Percentiles rank a stretch among this genome's conserved stretches.
phyloP scores from a whole-genome alignment of 2,113 vertebrate species.

The Poeciliopsis prolifica region DNA sequence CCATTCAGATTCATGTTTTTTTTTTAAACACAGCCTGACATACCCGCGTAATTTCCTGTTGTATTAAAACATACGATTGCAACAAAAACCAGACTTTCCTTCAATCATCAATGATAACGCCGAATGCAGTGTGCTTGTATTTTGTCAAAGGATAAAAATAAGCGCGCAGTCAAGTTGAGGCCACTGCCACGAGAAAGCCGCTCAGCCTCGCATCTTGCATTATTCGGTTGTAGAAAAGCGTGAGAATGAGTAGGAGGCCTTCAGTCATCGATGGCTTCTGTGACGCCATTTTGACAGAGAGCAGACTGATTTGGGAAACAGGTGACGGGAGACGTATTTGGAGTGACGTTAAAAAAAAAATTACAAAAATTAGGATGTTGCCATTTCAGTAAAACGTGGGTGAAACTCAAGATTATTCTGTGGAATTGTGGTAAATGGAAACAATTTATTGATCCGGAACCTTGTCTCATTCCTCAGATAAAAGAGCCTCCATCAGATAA shows the following conservation, averaged over 20 bases:
- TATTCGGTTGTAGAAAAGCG: constrained; percentile 8
- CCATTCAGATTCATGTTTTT: no score
- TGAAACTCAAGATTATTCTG: no score
- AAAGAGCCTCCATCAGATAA: no score
- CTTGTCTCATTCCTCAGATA: no score
- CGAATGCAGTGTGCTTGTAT: no score
- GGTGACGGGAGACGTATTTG: neutral
- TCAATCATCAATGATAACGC: neutral
- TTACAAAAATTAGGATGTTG: no score
- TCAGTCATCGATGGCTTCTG: constrained; percentile 3
- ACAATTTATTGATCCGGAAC: no score
- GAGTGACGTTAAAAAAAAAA: neutral
- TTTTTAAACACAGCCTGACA: no score
- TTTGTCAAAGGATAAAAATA: constrained; percentile 1
- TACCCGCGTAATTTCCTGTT: no score
- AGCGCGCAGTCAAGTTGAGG: constrained; percentile 12
- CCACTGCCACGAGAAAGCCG: constrained; percentile 11
- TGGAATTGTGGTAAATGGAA: no score
- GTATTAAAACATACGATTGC: neutral
- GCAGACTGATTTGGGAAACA: neutral
- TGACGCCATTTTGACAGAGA: constrained; percentile 8
- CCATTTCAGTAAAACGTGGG: no score
- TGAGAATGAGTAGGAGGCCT: neutral
- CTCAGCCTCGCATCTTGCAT: constrained; percentile 19
- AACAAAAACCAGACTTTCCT: neutral